Percentiles rank a stretch among this genome's conserved stretches.
phyloP scores from a whole-genome alignment of 2,888 invertebrate genomes.

The Nomada ferruginata region DNA sequence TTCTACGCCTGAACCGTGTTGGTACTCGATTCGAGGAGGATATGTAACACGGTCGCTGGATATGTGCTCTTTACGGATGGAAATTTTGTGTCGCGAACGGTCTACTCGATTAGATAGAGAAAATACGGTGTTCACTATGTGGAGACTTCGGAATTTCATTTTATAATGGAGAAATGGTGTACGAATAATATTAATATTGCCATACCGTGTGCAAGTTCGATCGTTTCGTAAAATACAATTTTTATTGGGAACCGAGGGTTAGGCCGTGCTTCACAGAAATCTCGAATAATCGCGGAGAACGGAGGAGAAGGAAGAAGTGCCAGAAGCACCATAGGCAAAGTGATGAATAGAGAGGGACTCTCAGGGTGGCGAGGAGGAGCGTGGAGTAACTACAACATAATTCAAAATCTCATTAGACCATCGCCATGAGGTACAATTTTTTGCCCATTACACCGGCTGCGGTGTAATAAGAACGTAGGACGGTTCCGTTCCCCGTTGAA shows the following conservation, averaged over 20 bases:
- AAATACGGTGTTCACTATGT: too few species aligned
- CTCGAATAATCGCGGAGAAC: conserved; percentile 72
- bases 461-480: conserved; percentile 59
- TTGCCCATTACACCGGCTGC: conserved; percentile 74
- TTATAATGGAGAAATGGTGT: too few species aligned
- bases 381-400: conserved; percentile 77
- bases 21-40: background rate
- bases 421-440: conserved; percentile 78
- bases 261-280: conserved; percentile 68
- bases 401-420: conserved; percentile 83
- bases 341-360: conserved; percentile 39
- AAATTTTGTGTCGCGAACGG: background rate
- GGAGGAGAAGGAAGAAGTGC: background rate
- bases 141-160: too few species aligned
- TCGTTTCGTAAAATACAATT: conserved; percentile 49
- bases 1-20: background rate
- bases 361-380: conserved; percentile 37
- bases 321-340: background rate
- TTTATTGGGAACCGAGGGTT: conserved; percentile 67
- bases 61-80: background rate
- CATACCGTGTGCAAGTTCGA: background rate
- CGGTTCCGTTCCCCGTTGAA: conserved; percentile 47
- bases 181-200: too few species aligned
- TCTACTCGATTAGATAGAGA: too few species aligned
- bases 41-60: background rate